Conservation (phyloP, 2,113 vertebrate species). For the Trochalopteron elliotii region DNA sequence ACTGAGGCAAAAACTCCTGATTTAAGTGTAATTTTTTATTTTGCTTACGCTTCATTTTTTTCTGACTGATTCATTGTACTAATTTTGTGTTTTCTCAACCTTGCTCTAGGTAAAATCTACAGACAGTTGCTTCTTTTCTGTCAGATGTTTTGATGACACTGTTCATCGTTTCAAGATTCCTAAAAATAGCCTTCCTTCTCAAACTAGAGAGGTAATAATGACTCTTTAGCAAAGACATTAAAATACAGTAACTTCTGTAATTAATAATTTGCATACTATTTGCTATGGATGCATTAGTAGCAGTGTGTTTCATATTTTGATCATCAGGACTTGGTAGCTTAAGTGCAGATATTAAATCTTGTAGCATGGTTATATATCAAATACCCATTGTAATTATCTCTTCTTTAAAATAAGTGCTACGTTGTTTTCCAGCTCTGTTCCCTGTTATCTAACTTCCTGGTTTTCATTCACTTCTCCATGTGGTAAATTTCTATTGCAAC, state of each 20-base stretch:
- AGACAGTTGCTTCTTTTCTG: constrained; percentile 84
- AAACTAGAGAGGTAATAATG: constrained; percentile 83
- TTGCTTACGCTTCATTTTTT: neutral
- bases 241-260: neutral
- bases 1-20: neutral
- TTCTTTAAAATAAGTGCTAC: neutral
- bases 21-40: neutral
- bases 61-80: neutral
- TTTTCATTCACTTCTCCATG: neutral
- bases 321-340: neutral
- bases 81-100: neutral
- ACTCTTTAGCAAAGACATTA: neutral
- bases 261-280: neutral
- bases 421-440: neutral
- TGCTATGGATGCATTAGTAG: neutral
- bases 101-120: constrained; percentile 81
- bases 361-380: neutral
- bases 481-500: neutral
- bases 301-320: neutral
- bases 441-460: neutral
- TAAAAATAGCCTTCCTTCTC: constrained; percentile 77
- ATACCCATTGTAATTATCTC: neutral
- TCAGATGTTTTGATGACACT: constrained; percentile 94
- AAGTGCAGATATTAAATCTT: neutral
- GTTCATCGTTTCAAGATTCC: constrained; percentile 92